A percentile compares a stretch with the other conserved stretches of the same genome.
Conservation (phyloP, 2,888 invertebrate genomes). For the Protodeltote pygarga region DNA sequence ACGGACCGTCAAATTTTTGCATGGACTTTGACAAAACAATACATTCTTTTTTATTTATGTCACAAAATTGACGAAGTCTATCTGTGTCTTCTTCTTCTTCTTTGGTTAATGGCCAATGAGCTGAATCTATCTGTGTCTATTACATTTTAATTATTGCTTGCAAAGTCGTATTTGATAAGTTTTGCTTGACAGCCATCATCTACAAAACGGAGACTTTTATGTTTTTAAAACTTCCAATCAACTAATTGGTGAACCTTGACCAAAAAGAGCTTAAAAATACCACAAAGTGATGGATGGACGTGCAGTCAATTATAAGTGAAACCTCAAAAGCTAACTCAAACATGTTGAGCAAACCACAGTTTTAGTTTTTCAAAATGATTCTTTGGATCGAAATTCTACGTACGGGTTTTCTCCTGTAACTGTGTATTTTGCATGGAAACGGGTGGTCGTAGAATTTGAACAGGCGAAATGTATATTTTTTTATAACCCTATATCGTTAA, state of each 20-base stretch:
- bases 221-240: no score
- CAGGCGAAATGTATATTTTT: constrained; percentile 3
- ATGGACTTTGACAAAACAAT: no score
- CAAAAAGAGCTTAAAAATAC: constrained; percentile 25
- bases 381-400: constrained; percentile 18
- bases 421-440: constrained; percentile 24
- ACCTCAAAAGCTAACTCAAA: constrained; percentile 38
- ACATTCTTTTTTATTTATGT: no score
- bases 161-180: no score
- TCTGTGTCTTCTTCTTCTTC: no score
- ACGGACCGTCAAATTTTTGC: no score
- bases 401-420: constrained; percentile 24
- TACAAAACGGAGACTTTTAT: no score
- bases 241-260: background rate
- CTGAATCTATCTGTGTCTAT: no score
- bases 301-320: constrained; percentile 43
- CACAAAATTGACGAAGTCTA: no score
- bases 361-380: constrained; percentile 42
- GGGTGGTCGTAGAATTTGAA: constrained; percentile 10
- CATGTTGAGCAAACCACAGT: constrained; percentile 37
- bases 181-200: no score
- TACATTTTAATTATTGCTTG: no score
- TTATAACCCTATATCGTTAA: background rate
- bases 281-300: constrained; percentile 43
- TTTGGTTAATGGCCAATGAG: no score